Conservation (phyloP, 2,888 invertebrate genomes). For the Clostera curtula region DNA sequence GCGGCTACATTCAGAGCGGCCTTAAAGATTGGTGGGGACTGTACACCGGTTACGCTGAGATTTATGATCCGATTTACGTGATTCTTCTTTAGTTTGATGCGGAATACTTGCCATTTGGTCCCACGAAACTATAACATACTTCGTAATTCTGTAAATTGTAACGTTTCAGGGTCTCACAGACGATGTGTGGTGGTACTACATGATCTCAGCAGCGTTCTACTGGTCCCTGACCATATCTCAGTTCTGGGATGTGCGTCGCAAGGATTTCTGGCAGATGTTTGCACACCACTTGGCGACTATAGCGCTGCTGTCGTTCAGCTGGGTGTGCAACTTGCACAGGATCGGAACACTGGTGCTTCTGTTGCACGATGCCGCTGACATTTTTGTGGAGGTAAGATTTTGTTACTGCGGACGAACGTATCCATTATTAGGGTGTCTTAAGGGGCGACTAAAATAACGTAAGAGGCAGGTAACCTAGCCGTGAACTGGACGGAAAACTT, state of each 20-base stretch:
- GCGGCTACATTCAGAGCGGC: too few relatives aligned
- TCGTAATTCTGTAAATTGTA: too few relatives aligned
- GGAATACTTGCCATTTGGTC: too few relatives aligned
- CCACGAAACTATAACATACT: too few relatives aligned
- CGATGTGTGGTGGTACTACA: conserved; percentile 99
- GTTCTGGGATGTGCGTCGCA: conserved; percentile 94
- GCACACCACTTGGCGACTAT: conserved; percentile 97
- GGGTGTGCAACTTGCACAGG: conserved; percentile 93
- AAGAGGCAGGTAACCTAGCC: too few relatives aligned
- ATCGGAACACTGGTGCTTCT: conserved; percentile 92
- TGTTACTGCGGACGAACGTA: background rate
- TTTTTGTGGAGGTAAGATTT: conserved; percentile 83
- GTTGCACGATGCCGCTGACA: conserved; percentile 91
- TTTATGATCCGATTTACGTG: too few relatives aligned
- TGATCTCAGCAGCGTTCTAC: conserved; percentile 95
- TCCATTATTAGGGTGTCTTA: too few relatives aligned
- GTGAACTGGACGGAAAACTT: too few relatives aligned
- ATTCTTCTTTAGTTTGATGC: too few relatives aligned
- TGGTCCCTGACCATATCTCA: conserved; percentile 95
- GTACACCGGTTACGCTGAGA: too few relatives aligned
- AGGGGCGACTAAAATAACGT: too few relatives aligned
- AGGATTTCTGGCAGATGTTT: conserved; percentile 99
- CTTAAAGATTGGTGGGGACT: too few relatives aligned
- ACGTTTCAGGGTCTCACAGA: conserved; percentile 80
- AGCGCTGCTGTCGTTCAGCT: conserved; percentile 91